Base-by-base conservation (phyloP, 2,113 vertebrate species). In the Numida meleagris region DNA sequence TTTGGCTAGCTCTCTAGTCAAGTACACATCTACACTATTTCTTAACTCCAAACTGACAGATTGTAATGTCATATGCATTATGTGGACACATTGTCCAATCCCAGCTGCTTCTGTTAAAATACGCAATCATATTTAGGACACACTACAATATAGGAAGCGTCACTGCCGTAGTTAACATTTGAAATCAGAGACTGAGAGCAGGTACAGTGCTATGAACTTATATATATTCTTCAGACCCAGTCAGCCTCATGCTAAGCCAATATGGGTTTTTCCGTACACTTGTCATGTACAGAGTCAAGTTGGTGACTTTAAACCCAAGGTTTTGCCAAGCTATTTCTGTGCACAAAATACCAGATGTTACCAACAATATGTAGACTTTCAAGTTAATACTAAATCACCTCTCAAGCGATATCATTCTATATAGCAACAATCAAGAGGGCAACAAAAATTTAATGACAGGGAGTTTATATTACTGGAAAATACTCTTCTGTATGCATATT, bases 1-100 rank as follows among this genome's bases (percentile, higher is more conserved):
- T 75, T 66, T 89, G n/a, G n/a, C 36, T 83, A 71, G 31, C 58
- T 89, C 40, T 86, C 21, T 61, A 73, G 59, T 53, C 45, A 86
- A 79, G 51, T 82, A 76, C 51, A 66, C 45, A 61, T 19, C 59
- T 79, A 65, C 40, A 19, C 15, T 21, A 23, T 55, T 91, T 82
- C 62, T 75, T 82, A 61, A 43, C 15, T 82, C 27, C 29, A 61
- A 14, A 31, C 33, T 55, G 14, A 78, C 55, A 65, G 45, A 21
- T 61, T 36, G 12, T 57, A 61, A 66, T 75, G 51, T 75, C 82
- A 82, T 86, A 86, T 11, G 40, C 57, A 57, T 55, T 79, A 48
- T 31, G 17, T 55, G 57, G 62, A 78, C 21, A 40, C 11, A 14
- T 20, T 62, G 40, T 45, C 57, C 67, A 24, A 59, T 17, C 36